phyloP scores from a whole-genome alignment of 1,140 invertebrate species.

The Caenorhabditis inopinata region DNA sequence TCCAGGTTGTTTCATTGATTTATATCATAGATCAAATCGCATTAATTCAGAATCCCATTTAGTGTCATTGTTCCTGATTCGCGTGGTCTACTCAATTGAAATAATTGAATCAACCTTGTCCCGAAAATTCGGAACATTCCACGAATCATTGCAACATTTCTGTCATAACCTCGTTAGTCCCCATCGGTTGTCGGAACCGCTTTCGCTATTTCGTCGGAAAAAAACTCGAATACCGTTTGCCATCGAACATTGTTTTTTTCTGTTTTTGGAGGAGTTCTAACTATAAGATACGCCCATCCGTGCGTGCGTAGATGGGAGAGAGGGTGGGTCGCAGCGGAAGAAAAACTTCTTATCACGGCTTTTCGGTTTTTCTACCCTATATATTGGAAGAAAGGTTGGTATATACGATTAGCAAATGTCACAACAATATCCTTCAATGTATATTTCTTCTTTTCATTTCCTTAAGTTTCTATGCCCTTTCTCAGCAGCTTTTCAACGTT shows the following conservation, averaged over 20 bases:
- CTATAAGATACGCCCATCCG: constrained; percentile 29
- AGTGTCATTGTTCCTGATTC: no score
- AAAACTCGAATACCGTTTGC: constrained; percentile 32
- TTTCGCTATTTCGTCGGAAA: background rate
- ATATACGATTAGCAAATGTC: constrained; percentile 16
- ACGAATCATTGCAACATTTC: constrained; percentile 31
- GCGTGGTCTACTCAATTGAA: background rate
- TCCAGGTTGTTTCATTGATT: background rate
- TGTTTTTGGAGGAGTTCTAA: constrained; percentile 16
- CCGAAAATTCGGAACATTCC: background rate
- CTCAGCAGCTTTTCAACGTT: background rate
- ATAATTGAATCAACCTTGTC: background rate
- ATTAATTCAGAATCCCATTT: background rate
- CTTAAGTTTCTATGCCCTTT: background rate
- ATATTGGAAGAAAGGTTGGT: background rate
- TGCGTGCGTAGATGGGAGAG: background rate
- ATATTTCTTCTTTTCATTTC: constrained; percentile 21
- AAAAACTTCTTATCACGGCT: background rate
- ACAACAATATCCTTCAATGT: constrained; percentile 4
- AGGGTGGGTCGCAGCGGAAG: background rate
- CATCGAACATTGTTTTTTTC: constrained; percentile 14
- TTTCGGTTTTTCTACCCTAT: constrained; percentile 34
- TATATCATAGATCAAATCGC: constrained; percentile 15
- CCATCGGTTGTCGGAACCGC: background rate
- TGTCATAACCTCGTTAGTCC: constrained; percentile 21